Evolutionary conservation across 2,888 invertebrate species (phyloP), one percentile per base, ranked within the genome.

Genomic region (Ochropacha duplaris): DNA sequence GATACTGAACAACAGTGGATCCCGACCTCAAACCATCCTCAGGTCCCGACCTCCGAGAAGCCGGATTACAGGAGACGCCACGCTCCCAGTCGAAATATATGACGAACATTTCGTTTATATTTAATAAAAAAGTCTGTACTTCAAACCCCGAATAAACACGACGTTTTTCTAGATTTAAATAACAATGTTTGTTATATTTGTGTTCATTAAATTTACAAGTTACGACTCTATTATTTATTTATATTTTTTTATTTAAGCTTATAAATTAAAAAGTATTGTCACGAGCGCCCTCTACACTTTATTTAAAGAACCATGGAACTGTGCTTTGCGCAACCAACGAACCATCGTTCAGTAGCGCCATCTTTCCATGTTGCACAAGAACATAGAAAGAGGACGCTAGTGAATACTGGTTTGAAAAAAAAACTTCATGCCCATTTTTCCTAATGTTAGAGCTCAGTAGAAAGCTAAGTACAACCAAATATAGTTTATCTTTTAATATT

Each of bases 11-110:
- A 85, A 82, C 88, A 83, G 83, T 68, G 77, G 74, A 60, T 78
- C 84, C 80, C 84, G 82, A 83, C 96, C 97, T 97, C 98, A 98
- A 96, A 96, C 95, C 97, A 96, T 97, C 96, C 98, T 92, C 96
- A 95, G 94, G 89, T 93, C 94, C 97, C 93, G 96, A 97, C 98
- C 96, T 97, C 97, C 97, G 96, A 96, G 97, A 94, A 96, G 97
- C 98, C 96, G 95, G 97, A 98, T 98, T 98, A 98, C 98, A 98
- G 98, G 97, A 97, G 97, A 94, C 96, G 98, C 98, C 98, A 97
- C 96, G 95, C 97, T 96, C 97, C 98, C 98, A 96, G 98, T 92
- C 91, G 88, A 86, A 34, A 4, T 4, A 0, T 0, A 0, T 0
- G 22, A 0, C 55, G 58, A 89, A 90, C 74, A 80, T 71, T 54